phyloP scores from a whole-genome alignment of 2,797 vertebrate genomes.

The Sandelia bainsii region DNA sequence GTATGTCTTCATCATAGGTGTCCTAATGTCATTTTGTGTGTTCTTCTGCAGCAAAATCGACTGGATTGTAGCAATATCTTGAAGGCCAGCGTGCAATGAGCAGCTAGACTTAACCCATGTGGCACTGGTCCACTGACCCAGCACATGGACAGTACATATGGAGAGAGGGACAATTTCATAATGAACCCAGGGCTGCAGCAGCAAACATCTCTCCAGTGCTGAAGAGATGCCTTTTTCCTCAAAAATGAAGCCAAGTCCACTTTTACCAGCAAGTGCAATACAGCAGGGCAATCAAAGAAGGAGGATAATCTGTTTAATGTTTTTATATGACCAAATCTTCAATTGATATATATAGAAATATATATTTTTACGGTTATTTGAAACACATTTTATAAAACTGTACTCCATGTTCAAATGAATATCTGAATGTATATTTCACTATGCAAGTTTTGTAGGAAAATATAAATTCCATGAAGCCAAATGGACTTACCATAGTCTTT shows the following conservation, averaged over 20 bases:
- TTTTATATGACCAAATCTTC: constrained; percentile 56
- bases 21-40: constrained; percentile 7
- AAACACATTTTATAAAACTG: constrained; percentile 70
- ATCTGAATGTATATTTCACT: constrained; percentile 84
- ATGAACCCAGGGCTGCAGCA: constrained; percentile 49
- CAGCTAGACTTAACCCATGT: constrained; percentile 69
- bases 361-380: constrained; percentile 64
- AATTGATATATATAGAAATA: constrained; percentile 58
- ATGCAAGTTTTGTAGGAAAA: constrained; percentile 70
- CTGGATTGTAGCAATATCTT: constrained; percentile 64
- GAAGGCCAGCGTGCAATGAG: constrained; percentile 58
- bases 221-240: constrained; percentile 55
- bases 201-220: constrained; percentile 43
- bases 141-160: constrained; percentile 64
- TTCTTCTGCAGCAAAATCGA: constrained; percentile 52
- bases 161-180: constrained; percentile 69
- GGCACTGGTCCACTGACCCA: constrained; percentile 53
- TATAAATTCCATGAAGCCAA: constrained; percentile 63
- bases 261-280: constrained; percentile 76
- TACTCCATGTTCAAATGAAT: constrained; percentile 76
- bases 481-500: constrained; percentile 61
- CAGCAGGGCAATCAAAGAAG: constrained; percentile 67
- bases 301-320: constrained; percentile 51
- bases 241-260: constrained; percentile 57
- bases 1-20: background rate